Percentiles rank a stretch among this genome's conserved stretches.
Conservation (phyloP, 2,113 vertebrate species). For the Pimephales promelas region DNA sequence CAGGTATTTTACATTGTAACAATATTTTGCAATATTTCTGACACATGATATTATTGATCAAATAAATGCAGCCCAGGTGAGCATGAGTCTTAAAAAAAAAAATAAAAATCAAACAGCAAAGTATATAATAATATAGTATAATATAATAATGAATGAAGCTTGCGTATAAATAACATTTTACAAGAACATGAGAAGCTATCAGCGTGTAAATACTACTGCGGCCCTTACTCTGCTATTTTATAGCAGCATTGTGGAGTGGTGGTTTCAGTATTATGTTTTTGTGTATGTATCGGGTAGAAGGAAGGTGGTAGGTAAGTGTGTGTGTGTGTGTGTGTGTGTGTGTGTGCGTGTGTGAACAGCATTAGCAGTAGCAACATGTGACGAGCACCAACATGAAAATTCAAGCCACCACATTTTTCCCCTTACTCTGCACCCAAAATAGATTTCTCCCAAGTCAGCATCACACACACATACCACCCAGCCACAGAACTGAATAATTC, state of each 20-base stretch:
- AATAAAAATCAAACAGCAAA: no score
- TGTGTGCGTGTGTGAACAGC: not conserved
- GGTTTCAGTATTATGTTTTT: conserved; percentile 7
- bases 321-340: no score
- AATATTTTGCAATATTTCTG: no score
- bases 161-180: no score
- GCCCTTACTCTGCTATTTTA: not conserved
- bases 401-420: conserved; percentile 53
- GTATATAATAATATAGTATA: no score
- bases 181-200: no score
- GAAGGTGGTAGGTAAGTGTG: conserved; percentile 23
- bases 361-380: conserved; percentile 47
- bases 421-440: conserved; percentile 52
- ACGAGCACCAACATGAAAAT: conserved; percentile 60
- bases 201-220: not conserved
- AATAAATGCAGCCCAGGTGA: not conserved
- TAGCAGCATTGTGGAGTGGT: not conserved
- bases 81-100: not conserved
- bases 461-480: conserved; percentile 46
- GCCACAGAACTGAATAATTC: conserved; percentile 58
- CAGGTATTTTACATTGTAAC: no score
- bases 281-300: conserved; percentile 17
- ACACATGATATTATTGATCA: no score
- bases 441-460: conserved; percentile 52
- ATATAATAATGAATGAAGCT: no score